phyloP scores from a whole-genome alignment of 2,113 vertebrate genomes.

The Ginglymostoma cirratum region DNA sequence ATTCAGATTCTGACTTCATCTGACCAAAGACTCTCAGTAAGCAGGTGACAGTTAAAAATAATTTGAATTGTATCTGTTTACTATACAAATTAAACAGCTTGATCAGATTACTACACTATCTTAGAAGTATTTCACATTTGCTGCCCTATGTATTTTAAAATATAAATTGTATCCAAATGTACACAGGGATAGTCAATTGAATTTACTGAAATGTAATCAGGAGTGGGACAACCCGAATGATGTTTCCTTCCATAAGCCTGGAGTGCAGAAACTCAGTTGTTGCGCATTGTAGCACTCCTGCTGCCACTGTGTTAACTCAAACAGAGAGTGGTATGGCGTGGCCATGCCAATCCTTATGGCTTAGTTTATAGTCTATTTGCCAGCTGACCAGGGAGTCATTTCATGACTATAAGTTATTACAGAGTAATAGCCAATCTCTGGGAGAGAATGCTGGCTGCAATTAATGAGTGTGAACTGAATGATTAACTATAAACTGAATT shows the following conservation, averaged over 20 bases:
- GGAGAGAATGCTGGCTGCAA: background rate
- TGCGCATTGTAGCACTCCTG: background rate
- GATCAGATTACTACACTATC: background rate
- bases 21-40: no score
- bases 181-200: background rate
- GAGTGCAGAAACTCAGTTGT: no score
- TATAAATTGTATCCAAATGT: background rate
- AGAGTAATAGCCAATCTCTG: background rate
- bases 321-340: background rate
- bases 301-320: background rate
- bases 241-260: background rate
- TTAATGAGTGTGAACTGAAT: background rate
- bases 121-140: background rate
- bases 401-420: background rate
- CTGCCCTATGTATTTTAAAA: background rate
- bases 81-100: background rate
- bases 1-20: background rate
- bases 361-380: background rate
- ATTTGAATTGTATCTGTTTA: background rate
- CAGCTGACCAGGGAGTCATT: background rate
- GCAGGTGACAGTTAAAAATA: background rate
- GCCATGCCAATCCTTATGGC: no score
- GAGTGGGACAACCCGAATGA: background rate
- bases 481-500: background rate
- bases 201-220: background rate